Percentiles rank a stretch among this genome's conserved stretches.
Conservation (phyloP, 2,797 vertebrate genomes). For the Syncerus caffer region DNA sequence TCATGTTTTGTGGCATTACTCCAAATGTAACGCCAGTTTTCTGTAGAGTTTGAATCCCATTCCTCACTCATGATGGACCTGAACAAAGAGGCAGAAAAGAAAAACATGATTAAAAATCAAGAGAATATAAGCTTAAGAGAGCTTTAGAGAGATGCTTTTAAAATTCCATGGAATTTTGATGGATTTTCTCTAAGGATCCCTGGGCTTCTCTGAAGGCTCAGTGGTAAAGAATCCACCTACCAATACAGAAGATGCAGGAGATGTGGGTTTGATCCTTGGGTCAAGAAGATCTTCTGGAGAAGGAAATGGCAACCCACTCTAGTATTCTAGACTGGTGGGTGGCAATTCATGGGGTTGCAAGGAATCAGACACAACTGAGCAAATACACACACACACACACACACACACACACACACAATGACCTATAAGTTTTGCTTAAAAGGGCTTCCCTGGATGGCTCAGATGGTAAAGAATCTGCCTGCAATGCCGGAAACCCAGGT, state of each 20-base stretch:
- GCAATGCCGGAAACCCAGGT: background rate
- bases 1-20: conserved; percentile 68
- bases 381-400: background rate
- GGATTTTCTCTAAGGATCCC: background rate
- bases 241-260: background rate
- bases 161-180: background rate
- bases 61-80: conserved; percentile 83
- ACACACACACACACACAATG: background rate
- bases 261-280: background rate
- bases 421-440: background rate
- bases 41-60: conserved; percentile 81
- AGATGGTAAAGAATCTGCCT: background rate
- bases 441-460: background rate
- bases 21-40: conserved; percentile 77
- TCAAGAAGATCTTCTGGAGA: background rate
- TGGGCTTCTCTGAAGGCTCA: background rate
- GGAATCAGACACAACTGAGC: background rate
- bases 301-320: background rate
- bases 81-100: conserved; percentile 37
- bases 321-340: background rate
- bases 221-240: background rate
- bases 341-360: background rate
- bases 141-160: background rate
- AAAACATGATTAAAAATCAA: background rate
- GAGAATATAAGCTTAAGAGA: background rate